Percentiles rank a stretch among this genome's conserved stretches.
phyloP scores from a whole-genome alignment of 2,797 vertebrate species.

The Limnodromus scolopaceus region DNA sequence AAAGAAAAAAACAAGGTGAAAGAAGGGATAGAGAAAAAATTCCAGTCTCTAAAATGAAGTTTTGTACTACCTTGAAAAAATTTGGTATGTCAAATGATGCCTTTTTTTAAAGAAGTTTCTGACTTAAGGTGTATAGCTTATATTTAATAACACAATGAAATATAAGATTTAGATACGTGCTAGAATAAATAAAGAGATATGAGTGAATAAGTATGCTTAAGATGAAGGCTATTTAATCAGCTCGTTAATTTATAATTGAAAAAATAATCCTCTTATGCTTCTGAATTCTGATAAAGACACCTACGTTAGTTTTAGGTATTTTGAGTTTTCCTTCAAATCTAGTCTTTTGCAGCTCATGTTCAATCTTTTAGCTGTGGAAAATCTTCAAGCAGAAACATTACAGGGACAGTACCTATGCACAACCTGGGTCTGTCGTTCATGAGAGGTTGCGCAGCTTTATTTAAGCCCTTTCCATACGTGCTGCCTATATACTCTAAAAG shows the following conservation, averaged over 20 bases:
- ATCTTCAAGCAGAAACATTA: background rate
- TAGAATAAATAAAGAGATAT: background rate
- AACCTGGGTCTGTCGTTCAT: accelerated
- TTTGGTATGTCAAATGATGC: background rate
- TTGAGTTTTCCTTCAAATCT: background rate
- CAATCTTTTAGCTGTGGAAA: background rate
- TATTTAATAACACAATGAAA: background rate
- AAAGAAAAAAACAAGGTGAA: background rate
- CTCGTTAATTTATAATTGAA: background rate
- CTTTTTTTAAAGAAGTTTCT: background rate
- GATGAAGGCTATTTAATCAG: background rate
- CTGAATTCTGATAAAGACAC: background rate
- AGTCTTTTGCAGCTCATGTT: background rate
- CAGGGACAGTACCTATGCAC: too few relatives aligned
- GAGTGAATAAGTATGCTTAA: background rate
- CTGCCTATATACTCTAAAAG: background rate
- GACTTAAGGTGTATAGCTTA: background rate
- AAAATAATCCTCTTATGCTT: background rate
- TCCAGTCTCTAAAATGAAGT: background rate
- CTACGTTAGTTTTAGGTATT: background rate
- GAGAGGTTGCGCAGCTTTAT: background rate
- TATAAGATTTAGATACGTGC: background rate
- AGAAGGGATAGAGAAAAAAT: background rate
- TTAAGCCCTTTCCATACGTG: background rate
- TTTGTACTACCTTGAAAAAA: background rate